phyloP scores from a whole-genome alignment of 2,797 vertebrate genomes.

The Peromyscus aztecus region DNA sequence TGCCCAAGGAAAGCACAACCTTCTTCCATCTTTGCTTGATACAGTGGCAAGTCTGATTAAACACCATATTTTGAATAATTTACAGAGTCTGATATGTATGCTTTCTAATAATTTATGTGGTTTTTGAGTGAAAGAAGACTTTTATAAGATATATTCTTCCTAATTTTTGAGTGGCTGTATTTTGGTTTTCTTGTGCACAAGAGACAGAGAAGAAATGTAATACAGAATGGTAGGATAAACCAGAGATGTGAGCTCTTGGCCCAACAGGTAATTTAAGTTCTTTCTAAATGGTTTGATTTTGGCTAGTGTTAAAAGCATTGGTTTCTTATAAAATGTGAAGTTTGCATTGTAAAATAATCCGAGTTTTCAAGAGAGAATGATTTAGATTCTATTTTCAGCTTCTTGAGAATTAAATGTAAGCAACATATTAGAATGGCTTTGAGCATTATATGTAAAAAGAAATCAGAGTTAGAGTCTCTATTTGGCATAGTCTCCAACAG shows the following conservation, averaged over 20 bases:
- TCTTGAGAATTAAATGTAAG: neutral
- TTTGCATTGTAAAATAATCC: neutral
- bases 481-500: neutral
- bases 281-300: neutral
- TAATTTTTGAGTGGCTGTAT: neutral
- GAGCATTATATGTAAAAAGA: neutral
- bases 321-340: neutral
- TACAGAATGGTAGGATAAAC: neutral
- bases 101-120: neutral
- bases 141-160: neutral
- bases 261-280: neutral
- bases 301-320: neutral
- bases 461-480: neutral
- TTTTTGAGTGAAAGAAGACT: neutral
- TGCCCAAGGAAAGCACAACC: neutral
- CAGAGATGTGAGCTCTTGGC: neutral
- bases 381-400: neutral
- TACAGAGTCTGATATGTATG: neutral
- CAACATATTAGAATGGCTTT: neutral
- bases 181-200: neutral
- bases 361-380: neutral
- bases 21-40: neutral
- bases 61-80: conserved; percentile 60
- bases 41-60: neutral
- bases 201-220: neutral